Percentiles rank a stretch among this genome's conserved stretches.
Conservation (phyloP, 2,888 invertebrate species). For the Sussaba pulchella region DNA sequence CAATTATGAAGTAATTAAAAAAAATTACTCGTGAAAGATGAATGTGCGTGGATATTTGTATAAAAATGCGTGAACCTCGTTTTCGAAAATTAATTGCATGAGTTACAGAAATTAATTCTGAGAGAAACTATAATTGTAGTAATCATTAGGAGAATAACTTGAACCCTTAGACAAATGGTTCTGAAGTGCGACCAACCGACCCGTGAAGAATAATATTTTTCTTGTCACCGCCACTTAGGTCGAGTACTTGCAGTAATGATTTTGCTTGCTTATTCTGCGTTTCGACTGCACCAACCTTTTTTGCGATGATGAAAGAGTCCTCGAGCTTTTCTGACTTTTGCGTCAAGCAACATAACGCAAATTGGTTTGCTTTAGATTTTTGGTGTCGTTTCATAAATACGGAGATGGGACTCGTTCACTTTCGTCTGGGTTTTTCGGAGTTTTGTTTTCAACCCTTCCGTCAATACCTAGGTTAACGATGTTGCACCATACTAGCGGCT, state of each 20-base stretch:
- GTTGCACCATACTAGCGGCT: too few relatives aligned
- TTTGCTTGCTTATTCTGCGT: conserved; percentile 40
- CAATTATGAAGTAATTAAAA: neutral
- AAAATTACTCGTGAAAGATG: too few relatives aligned
- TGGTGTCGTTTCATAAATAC: too few relatives aligned
- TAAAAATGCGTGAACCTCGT: neutral
- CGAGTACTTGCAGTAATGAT: conserved; percentile 24
- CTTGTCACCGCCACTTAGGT: neutral
- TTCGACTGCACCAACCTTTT: conserved; percentile 39
- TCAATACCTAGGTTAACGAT: too few relatives aligned
- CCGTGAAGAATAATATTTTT: neutral
- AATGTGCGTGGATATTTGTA: too few relatives aligned
- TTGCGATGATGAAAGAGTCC: conserved; percentile 37
- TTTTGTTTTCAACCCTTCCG: too few relatives aligned
- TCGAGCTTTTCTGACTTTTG: conserved; percentile 43
- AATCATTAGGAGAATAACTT: neutral
- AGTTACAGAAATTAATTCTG: neutral
- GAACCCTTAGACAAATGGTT: conserved; percentile 26
- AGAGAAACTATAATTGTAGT: neutral
- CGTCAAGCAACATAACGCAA: neutral
- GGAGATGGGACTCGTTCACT: too few relatives aligned
- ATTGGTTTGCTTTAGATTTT: too few relatives aligned
- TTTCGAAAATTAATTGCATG: neutral
- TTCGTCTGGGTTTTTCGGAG: too few relatives aligned
- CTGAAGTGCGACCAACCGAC: conserved; percentile 29